Conservation (phyloP, 2,888 invertebrate genomes). For the Diarsia brunnea region DNA sequence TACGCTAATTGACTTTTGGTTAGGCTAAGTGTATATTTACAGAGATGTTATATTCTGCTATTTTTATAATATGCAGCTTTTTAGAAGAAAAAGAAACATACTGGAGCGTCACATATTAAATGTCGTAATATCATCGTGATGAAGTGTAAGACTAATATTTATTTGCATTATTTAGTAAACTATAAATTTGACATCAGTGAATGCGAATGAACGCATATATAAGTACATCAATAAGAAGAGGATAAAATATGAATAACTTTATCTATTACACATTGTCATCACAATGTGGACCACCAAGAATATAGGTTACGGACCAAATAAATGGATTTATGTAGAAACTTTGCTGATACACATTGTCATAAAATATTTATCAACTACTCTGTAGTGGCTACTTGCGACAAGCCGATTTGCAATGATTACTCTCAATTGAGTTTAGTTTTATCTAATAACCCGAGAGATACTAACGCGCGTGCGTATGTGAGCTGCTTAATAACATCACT, state of each 20-base stretch:
- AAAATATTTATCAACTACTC: slow-evolving; percentile 40
- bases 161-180: slow-evolving; percentile 34
- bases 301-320: slow-evolving; percentile 50
- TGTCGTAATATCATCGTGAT: slow-evolving; percentile 15
- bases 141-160: slow-evolving; percentile 32
- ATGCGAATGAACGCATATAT: slow-evolving; percentile 24
- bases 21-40: slow-evolving; percentile 37
- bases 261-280: slow-evolving; percentile 54
- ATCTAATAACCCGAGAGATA: slow-evolving; percentile 41
- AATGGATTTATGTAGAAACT: slow-evolving; percentile 52
- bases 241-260: slow-evolving; percentile 51
- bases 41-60: slow-evolving; percentile 26
- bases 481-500: slow-evolving; percentile 68
- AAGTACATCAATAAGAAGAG: slow-evolving; percentile 46
- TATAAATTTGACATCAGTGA: slow-evolving; percentile 29
- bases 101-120: slow-evolving; percentile 1
- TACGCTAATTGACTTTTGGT: slow-evolving; percentile 31
- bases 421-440: slow-evolving; percentile 49
- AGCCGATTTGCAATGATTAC: slow-evolving; percentile 27
- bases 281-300: slow-evolving; percentile 59
- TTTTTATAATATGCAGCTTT: slow-evolving; percentile 26
- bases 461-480: slow-evolving; percentile 58
- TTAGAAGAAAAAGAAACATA: slow-evolving; percentile 11
- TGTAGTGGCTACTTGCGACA: slow-evolving; percentile 14
- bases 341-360: slow-evolving; percentile 37